Base-by-base conservation (phyloP, 2,888 invertebrate species). In the Drepanosiphum platanoidis region DNA sequence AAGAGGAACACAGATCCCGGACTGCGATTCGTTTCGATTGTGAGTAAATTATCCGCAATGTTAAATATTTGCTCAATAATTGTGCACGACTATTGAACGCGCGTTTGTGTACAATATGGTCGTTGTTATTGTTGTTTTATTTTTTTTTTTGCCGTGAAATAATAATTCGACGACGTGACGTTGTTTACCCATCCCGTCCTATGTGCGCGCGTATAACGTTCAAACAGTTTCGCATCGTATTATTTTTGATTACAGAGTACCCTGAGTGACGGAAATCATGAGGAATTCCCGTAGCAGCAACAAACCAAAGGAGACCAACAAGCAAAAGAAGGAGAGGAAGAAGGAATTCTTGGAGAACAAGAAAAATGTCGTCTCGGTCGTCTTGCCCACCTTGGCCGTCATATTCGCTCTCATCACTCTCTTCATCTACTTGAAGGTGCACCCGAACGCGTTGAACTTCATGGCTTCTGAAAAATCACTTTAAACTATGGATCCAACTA, bases 271-370 rank as follows among this genome's bases (percentile, higher is more conserved):
- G n/a, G 13, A 11, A 74, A 84, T 39, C 13, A 84, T 84, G 84
- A 84, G 95, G 39, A 84, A 36, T 68, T 68, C 75, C 1, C 74
- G 74, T 39, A 84, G 30, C 3, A 84, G 30, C 3, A 52, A 77
- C 78, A 93, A 93, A 89, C 93, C 93, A 72, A 96, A 96, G 90
- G 95, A 96, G 91, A 94, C 94, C 0, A 94, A 94, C 18, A 94
- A 93, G 89, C 96, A 96, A 90, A 95, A 95, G 89, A 94, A 94
- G 88, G 95, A 96, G 89, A 93, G 96, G 58, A 95, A 94, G 90
- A 93, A 94, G 90, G 96, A 96, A 87, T 96, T 95, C 88, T 91
- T 94, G 13, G 94, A 94, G 89, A 94, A 93, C 89, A 94, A 95
- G 88, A 93, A 93, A 89, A 94, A 95, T 89, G 92, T 95, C n/a